Conservation (phyloP, 2,888 invertebrate genomes). For the Spisula solida region DNA sequence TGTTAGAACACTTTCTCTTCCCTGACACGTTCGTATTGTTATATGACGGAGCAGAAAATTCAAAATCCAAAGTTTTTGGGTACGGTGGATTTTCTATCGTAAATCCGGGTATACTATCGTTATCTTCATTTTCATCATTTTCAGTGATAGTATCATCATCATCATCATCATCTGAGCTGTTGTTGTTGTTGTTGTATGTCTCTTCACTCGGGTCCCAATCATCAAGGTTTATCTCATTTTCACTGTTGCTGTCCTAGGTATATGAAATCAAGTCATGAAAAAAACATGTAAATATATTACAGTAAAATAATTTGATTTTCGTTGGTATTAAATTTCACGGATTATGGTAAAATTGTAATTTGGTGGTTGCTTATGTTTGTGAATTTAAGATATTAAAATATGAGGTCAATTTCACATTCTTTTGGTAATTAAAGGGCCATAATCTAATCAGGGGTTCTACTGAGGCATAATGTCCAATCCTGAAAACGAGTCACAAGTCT, state of each 20-base stretch:
- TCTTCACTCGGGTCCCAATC: conserved; percentile 59
- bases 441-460: no score
- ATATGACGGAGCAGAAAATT: not conserved
- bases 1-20: conserved; percentile 17
- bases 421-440: no score
- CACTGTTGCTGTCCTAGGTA: conserved; percentile 6
- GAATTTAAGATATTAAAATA: no score
- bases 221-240: conserved; percentile 67
- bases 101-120: conserved; percentile 27
- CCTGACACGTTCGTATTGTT: conserved; percentile 29
- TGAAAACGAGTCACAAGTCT: no score
- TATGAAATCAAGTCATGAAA: no score
- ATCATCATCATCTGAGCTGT: conserved; percentile 12
- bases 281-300: not conserved
- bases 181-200: conserved; percentile 11
- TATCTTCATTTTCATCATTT: conserved; percentile 1
- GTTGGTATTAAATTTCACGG: no score
- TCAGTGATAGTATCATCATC: conserved; percentile 1
- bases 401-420: no score
- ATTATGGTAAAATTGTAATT: no score
- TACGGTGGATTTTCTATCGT: conserved; percentile 51
- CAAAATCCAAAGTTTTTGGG: conserved; percentile 13
- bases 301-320: not conserved
- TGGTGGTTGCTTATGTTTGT: no score
- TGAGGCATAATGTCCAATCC: no score